Base-by-base conservation (phyloP, 2,797 vertebrate species). In the Garrulus glandarius region DNA sequence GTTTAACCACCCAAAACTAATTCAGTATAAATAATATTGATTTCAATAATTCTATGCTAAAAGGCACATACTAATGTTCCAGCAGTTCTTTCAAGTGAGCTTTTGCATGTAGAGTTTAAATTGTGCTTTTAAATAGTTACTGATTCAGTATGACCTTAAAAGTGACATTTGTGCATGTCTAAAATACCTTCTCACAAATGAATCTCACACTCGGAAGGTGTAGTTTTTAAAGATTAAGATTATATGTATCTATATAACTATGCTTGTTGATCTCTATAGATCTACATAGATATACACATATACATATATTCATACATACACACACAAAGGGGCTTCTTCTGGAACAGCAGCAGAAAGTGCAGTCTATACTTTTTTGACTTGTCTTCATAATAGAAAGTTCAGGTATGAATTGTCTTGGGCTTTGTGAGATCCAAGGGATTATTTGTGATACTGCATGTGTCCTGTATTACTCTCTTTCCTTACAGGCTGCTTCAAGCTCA, bases 401-500 rank as follows among this genome's bases (percentile, higher is more conserved):
- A 86, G 69, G 60, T 57, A 79, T 13, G 21, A 95, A 90, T 79
- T 83, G 57, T 92, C 63, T 89, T 59, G 70, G 53, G 50, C 41
- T 87, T 75, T 76, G 59, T 43, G 74, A 74, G 61, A 75, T 86
- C 52, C 84, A 68, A 71, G 60, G 7, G 65, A 70, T 97, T 96
- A 98, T 95, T 98, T 97, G 89, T 92, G 97, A 47, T 88, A 85
- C 29, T 94, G 95, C 43, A 22, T n/a, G 72, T 97, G 93, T 93
- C 91, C 96, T 65, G 60, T 47, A 29, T 92, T 94, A 88, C 53
- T 89, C 12, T 97, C 97, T 95, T 97, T 98, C 60, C 65, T 98
- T 64, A 99, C 98, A 59, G 99, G 99, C 94, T 99, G 98, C 87
- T 98, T 99, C 97, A 99, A 98, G 95, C 97, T 98, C 92, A 99